Base-by-base conservation (phyloP, 2,113 vertebrate species). In the Holacanthus passer region DNA sequence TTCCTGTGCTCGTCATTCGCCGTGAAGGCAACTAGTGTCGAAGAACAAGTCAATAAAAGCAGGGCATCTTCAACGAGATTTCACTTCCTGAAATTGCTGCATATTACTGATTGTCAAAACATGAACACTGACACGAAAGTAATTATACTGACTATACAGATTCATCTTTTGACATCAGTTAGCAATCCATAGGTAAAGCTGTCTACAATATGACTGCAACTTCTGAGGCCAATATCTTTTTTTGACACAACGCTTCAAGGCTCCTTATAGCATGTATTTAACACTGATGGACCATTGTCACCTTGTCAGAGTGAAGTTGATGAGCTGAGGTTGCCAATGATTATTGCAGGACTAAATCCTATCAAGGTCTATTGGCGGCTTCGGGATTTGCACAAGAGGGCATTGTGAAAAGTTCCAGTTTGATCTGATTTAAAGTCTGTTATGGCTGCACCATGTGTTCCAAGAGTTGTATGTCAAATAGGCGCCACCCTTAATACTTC, bases 381-480 rank as follows among this genome's bases (percentile, higher is more conserved):
- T 50, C 8, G 39, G 74, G 27, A 79, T 53, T 53, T n/a, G 19
- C 7, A 52, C 48, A 55, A 65, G 35, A 74, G 58, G 20, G 32
- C 41, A 59, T 35, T 50, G 24, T 39, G 22, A n/a, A 62, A 59
- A 50, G 17, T 29, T 58, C 11, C 53, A n/a, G 16, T 52, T 31
- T 41, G 52, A 62, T 31, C 32, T 31, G 24, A 63, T 27, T 65
- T 7, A 35, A 48, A 65, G 22, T 66, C 29, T 48, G 19, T 67
- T 53, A 67, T 9, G 24, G 17, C 22, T 65, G 48, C 20, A 47
- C 27, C 37, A 47, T 20, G 10, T 48, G 19, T 19, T 58, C 27
- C 22, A n/a, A 32, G 8, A 47, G 3, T 29, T 24, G 60, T 64
- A 24, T 17, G 17, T 66, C 43, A 29, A 14, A 27, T 24, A 31